Evolutionary conservation across 2,113 vertebrate species (phyloP).

Genomic region (Tachysurus vachellii): DNA sequence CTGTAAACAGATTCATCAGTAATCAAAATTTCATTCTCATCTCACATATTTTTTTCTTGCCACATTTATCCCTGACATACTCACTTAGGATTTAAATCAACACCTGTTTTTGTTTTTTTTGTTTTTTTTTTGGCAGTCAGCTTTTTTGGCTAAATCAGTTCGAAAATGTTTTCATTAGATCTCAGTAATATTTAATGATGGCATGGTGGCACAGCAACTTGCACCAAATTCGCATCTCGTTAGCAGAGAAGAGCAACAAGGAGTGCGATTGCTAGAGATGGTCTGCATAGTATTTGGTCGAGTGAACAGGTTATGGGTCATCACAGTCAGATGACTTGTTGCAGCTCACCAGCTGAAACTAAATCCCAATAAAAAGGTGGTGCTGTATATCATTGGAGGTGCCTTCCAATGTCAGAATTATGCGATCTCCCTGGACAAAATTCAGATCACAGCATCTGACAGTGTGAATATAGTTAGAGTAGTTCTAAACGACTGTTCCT

Average conservation of each 20-base stretch:
- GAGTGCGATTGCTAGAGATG: background rate
- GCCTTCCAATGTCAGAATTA: background rate
- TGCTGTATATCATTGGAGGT: background rate
- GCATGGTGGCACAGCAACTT: background rate
- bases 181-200: background rate
- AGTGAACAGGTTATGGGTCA: background rate
- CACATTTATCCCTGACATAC: background rate
- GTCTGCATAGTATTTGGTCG: background rate
- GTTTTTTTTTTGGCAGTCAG: background rate
- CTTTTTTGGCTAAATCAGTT: background rate
- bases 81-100: background rate
- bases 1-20: background rate
- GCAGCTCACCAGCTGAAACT: background rate
- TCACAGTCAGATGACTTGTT: background rate
- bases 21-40: background rate
- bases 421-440: background rate
- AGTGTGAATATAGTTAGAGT: background rate
- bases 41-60: background rate
- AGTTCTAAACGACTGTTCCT: background rate
- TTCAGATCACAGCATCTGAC: background rate
- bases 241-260: background rate
- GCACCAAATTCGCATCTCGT: background rate
- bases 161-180: background rate
- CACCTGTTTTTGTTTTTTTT: background rate
- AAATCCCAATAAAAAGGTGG: background rate